A percentile compares a stretch with the other conserved stretches of the same genome.
These are phyloP conservation scores for Kryphioiulus occultus DNA, from an alignment of 2,888 invertebrate genomes.

Conservation along the genomic window DNA sequence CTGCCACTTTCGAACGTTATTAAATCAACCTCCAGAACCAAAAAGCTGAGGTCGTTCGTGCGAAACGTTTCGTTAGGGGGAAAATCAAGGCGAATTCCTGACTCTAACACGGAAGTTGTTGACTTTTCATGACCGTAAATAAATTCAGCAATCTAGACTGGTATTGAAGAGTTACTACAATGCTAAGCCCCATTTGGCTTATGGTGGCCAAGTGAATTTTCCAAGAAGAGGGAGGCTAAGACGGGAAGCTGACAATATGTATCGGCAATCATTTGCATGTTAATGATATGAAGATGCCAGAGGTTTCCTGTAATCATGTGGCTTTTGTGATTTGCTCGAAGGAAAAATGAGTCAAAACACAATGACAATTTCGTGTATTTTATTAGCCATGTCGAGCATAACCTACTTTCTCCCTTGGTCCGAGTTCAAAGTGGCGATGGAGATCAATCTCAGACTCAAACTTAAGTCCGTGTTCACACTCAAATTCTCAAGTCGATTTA, in stretches of 20 bases:
- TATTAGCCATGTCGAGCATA: too few relatives aligned
- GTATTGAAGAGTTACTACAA: slow-evolving; percentile 18
- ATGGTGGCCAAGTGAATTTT: background rate
- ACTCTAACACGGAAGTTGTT: slow-evolving; percentile 27
- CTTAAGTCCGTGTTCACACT: too few relatives aligned
- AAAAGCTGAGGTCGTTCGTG: slow-evolving; percentile 1
- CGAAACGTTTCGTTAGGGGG: background rate
- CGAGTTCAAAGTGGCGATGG: too few relatives aligned
- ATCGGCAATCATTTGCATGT: background rate
- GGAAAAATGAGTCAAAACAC: too few relatives aligned
- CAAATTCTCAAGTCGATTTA: too few relatives aligned
- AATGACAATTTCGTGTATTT: too few relatives aligned
- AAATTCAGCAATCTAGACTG: background rate
- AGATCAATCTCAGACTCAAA: too few relatives aligned
- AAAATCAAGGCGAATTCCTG: background rate
- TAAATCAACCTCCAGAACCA: background rate
- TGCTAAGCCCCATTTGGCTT: background rate
- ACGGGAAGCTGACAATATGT: background rate
- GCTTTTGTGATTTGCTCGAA: background rate
- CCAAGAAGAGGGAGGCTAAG: background rate
- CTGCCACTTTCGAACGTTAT: background rate
- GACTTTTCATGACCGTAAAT: slow-evolving; percentile 25
- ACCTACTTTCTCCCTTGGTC: too few relatives aligned
- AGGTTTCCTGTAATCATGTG: background rate
- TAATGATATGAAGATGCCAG: background rate